Evolutionary conservation across 2,797 vertebrate genomes (phyloP).

Genomic region (Enteromius trimaculatus): DNA sequence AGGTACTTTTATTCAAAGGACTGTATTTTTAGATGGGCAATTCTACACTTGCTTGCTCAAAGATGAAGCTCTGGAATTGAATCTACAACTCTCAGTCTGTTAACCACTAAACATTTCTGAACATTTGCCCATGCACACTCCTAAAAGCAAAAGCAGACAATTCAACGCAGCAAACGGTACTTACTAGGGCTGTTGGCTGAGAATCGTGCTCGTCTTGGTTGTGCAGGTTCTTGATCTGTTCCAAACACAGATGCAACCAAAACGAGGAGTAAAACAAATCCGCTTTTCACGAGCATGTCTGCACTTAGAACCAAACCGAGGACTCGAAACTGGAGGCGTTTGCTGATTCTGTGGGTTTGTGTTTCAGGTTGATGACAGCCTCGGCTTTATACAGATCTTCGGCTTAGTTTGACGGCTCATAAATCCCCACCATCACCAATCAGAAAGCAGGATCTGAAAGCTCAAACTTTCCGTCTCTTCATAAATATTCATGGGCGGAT

Average conservation of each 20-base stretch:
- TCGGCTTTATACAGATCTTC: conserved; percentile 42
- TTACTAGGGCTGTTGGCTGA: conserved; percentile 78
- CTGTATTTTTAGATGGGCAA: neutral
- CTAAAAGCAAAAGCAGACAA: neutral
- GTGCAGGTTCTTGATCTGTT: conserved; percentile 64
- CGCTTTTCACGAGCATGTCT: conserved; percentile 66
- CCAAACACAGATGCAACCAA: conserved; percentile 65
- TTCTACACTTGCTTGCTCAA: neutral
- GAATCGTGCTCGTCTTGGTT: conserved; percentile 73
- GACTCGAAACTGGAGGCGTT: neutral
- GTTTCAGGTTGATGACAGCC: conserved; percentile 8
- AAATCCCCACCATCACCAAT: conserved; percentile 45
- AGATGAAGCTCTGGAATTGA: neutral
- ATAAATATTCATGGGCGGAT: conserved; percentile 57
- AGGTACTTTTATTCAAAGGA: neutral
- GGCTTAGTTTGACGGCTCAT: conserved; percentile 44
- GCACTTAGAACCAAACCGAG: neutral
- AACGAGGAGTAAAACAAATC: conserved; percentile 63
- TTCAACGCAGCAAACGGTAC: conserved; percentile 51
- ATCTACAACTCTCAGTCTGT: neutral
- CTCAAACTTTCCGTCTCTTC: conserved; percentile 55
- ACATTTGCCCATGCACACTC: neutral
- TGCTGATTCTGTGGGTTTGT: conserved; percentile 21
- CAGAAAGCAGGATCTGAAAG: conserved; percentile 37
- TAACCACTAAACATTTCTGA: neutral